Evolutionary conservation across 2,797 vertebrate genomes (phyloP).

Genomic region (Monodelphis domestica): DNA sequence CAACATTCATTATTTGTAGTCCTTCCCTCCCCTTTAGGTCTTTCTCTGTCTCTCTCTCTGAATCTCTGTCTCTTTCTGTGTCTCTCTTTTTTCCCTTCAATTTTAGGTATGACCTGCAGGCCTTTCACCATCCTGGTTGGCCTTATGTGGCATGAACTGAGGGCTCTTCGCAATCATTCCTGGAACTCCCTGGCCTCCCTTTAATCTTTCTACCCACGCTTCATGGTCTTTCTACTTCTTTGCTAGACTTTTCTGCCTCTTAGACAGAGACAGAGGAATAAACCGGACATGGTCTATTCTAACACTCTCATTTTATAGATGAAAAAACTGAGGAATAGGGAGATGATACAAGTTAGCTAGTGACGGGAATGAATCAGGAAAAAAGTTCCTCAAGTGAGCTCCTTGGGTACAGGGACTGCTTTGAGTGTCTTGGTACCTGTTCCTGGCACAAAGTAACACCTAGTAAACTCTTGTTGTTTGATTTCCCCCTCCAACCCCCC

Average conservation of each 20-base stretch:
- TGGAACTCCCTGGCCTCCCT: neutral
- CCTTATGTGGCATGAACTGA: neutral
- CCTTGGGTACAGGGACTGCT: neutral
- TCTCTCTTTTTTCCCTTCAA: neutral
- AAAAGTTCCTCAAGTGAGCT: neutral
- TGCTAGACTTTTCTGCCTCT: neutral
- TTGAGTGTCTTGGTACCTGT: neutral
- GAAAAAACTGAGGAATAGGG: neutral
- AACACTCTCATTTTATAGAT: neutral
- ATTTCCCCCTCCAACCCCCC: neutral
- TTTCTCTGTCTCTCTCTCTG: neutral
- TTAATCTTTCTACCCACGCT: neutral
- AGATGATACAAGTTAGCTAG: neutral
- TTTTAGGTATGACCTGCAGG: neutral
- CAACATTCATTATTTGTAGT: neutral
- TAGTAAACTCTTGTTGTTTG: neutral
- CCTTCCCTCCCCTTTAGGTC: neutral
- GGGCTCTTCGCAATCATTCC: neutral
- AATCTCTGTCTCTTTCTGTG: neutral
- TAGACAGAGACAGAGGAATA: neutral
- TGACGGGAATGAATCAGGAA: neutral
- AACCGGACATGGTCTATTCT: neutral
- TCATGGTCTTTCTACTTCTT: neutral
- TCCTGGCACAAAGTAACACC: neutral
- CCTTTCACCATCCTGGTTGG: neutral